Base-by-base conservation (phyloP, 2,113 vertebrate species). In the Dasyprocta punctata region DNA sequence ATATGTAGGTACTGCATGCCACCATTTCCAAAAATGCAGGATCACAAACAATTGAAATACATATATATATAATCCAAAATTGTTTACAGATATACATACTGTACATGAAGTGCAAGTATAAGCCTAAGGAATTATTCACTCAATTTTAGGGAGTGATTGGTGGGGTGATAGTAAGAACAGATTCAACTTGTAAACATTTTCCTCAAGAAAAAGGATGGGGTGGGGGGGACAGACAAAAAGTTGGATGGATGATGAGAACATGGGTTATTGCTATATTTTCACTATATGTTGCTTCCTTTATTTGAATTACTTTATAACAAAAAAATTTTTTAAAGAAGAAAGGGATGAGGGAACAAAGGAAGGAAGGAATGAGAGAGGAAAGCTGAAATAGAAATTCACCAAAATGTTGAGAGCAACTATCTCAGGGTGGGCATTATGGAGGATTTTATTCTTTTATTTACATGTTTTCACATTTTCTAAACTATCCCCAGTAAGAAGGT, bases 271-370 rank as follows among this genome's bases (percentile, higher is more conserved):
- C 49, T 71, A 0, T 71, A 36, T 71, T 65, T 73, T 16, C 17
- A 22, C 38, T 22, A 19, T 65, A 54, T 33, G 60, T 78, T 47
- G 5, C 67, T 73, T 22, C 22, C 84, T 71, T 58, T 84, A 17
- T 75, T 87, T 95, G 60, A 83, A 86, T 84, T 73, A 56, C 67
- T 97, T 84, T 84, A 38, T 84, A 87, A 61, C 41, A 69, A 56
- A 56, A 56, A 56, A 56, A 38, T 30, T 52, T 30, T 52, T 49
- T 44, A 33, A 90, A 80, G 54, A 73, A 77, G 60, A 7, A 41
- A 77, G 44, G 58, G 1, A 9, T 28, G 11, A 69, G 5, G 36
- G n/a, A 33, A 56, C 2, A 33, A 4, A 54, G 54, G 14, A 54
- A 28, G 24, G n/a, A 63, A 20, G 20, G n/a, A 38, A 26, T 13